Evolutionary conservation across 1,140 invertebrate genomes (phyloP).

Genomic region (Drosophila pseudoananassae): DNA sequence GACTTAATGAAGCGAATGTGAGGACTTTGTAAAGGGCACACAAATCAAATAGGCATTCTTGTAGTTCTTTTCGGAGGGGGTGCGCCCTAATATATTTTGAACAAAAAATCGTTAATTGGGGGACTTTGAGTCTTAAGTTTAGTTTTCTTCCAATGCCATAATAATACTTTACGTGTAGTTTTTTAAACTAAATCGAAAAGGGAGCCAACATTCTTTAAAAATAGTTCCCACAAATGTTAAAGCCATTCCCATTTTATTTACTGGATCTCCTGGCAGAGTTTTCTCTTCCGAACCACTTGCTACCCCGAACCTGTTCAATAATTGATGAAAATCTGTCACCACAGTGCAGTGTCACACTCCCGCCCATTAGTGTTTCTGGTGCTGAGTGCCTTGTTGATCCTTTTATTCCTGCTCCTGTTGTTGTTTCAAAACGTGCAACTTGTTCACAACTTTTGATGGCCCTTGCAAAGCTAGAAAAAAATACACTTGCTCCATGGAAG

Average conservation of each 20-base stretch:
- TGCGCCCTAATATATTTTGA: not conserved
- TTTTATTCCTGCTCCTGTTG: slow-evolving; percentile 32
- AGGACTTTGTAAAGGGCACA: slow-evolving; percentile 32
- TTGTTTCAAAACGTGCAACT: slow-evolving; percentile 55
- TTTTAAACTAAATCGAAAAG: not conserved
- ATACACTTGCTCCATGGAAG: slow-evolving; percentile 35
- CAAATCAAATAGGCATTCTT: slow-evolving; percentile 29
- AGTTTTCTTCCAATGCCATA: not conserved
- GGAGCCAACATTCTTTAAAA: not conserved
- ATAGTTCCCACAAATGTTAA: slow-evolving; percentile 18
- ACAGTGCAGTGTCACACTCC: slow-evolving; percentile 65
- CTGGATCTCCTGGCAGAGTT: not conserved
- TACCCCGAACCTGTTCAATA: slow-evolving; percentile 57
- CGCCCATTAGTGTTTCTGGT: slow-evolving; percentile 29
- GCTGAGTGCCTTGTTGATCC: slow-evolving; percentile 73
- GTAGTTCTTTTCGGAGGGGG: not conserved
- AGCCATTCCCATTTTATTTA: not conserved
- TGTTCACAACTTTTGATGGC: slow-evolving; percentile 66
- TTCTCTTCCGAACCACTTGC: slow-evolving; percentile 28
- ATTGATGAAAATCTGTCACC: slow-evolving; percentile 76
- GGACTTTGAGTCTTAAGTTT: not conserved
- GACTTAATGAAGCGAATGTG: slow-evolving; percentile 48
- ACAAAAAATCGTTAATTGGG: not conserved
- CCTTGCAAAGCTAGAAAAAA: slow-evolving; percentile 28
- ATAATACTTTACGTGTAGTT: not conserved